Conservation (phyloP, 2,797 vertebrate species). For the Philypnodon macrostomus region DNA sequence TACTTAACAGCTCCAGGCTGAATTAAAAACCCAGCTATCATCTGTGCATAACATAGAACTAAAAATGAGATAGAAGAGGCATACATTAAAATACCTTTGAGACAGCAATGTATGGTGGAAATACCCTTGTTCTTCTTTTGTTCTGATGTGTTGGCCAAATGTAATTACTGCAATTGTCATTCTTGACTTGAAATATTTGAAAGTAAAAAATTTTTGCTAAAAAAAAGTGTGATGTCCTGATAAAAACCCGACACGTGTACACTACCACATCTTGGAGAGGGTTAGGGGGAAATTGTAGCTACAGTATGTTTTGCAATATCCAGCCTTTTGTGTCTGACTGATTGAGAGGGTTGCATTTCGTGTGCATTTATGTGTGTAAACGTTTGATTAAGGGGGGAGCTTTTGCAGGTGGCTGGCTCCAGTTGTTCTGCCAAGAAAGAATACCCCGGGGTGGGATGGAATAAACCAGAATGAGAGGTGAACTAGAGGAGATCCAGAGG, state of each 20-base stretch:
- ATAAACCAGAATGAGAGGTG: too few species aligned
- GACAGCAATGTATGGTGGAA: conserved; percentile 63
- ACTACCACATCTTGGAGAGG: conserved; percentile 61
- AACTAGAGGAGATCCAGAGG: conserved; percentile 44
- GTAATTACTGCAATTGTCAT: conserved; percentile 30
- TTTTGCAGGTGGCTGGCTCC: conserved; percentile 78
- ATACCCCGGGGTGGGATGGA: conserved; percentile 72
- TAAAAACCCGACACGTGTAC: conserved; percentile 60
- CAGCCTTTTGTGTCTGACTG: conserved; percentile 49
- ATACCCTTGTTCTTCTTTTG: conserved; percentile 53
- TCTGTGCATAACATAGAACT: conserved; percentile 17
- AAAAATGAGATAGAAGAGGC: conserved; percentile 26
- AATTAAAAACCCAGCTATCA: conserved; percentile 29
- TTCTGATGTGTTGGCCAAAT: conserved; percentile 37
- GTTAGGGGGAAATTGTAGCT: conserved; percentile 39
- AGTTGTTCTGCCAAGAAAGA: conserved; percentile 77
- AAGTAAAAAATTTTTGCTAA: background rate
- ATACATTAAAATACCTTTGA: conserved; percentile 20
- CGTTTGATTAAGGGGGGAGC: conserved; percentile 50
- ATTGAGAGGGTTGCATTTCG: conserved; percentile 45
- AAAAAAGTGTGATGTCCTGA: conserved; percentile 43
- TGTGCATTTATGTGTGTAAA: conserved; percentile 38
- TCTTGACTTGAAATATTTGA: conserved; percentile 32
- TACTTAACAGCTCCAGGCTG: conserved; percentile 15
- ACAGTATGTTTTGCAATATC: conserved; percentile 53